phyloP scores from a whole-genome alignment of 1,140 invertebrate genomes.

The Drosophila lacteicornis region DNA sequence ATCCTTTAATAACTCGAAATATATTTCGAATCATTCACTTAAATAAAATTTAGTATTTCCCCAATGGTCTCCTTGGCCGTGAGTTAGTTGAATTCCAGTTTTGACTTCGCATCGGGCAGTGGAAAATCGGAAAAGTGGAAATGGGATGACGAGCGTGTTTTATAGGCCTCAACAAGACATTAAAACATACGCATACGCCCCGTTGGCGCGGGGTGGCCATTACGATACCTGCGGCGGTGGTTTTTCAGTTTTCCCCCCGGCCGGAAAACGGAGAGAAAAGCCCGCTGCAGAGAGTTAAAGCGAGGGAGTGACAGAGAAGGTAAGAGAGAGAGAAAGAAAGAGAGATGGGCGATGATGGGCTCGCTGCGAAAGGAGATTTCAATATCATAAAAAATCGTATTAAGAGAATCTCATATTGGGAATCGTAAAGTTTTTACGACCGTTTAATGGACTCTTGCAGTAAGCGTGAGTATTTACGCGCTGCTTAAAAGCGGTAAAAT shows the following conservation, averaged over 20 bases:
- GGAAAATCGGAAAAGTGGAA: constrained; percentile 4
- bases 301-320: neutral
- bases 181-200: constrained; percentile 70
- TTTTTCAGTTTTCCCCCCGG: constrained; percentile 54
- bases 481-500: constrained; percentile 83
- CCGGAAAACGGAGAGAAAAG: constrained; percentile 43
- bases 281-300: constrained; percentile 37
- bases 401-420: constrained; percentile 84
- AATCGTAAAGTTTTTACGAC: constrained; percentile 84
- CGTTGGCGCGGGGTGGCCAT: constrained; percentile 36
- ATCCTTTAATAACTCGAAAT: neutral
- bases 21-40: neutral
- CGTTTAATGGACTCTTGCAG: constrained; percentile 84
- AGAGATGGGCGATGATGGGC: constrained; percentile 62
- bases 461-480: constrained; percentile 84
- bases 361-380: constrained; percentile 77
- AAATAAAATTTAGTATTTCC: neutral
- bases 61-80: constrained; percentile 27
- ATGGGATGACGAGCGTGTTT: constrained; percentile 69
- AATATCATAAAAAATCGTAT: constrained; percentile 84
- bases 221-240: constrained; percentile 65
- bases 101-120: constrained; percentile 23
- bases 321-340: constrained; percentile 29
- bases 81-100: constrained; percentile 17
- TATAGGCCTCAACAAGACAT: constrained; percentile 77